These are phyloP conservation scores for Atrina japonica DNA, from an alignment of 2,888 invertebrate species.

Conservation along the genomic window DNA sequence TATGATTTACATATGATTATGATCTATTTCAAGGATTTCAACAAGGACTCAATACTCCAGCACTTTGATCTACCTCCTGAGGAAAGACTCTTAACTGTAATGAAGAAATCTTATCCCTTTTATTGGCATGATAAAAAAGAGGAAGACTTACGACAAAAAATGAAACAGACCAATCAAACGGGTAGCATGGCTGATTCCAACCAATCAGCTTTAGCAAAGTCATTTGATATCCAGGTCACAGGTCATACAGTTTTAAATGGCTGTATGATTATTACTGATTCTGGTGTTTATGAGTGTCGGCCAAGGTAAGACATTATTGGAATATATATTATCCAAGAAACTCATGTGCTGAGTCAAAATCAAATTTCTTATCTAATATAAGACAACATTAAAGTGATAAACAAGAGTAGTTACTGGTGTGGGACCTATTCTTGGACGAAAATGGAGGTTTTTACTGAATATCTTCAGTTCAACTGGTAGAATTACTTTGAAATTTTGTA, in stretches of 20 bases:
- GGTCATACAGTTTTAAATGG: conserved; percentile 77
- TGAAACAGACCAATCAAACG: conserved; percentile 30
- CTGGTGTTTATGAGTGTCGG: conserved; percentile 84
- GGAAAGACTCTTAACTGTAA: conserved; percentile 82
- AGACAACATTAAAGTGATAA: background rate
- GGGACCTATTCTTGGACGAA: too few species aligned
- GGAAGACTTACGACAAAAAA: conserved; percentile 46
- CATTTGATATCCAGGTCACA: conserved; percentile 64
- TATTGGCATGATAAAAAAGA: conserved; percentile 73
- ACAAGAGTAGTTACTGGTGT: too few species aligned
- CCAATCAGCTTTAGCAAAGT: conserved; percentile 35
- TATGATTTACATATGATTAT: too few species aligned
- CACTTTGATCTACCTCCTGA: conserved; percentile 83
- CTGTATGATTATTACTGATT: conserved; percentile 85
- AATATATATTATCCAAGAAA: too few species aligned
- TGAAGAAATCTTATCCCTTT: conserved; percentile 81
- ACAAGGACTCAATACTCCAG: conserved; percentile 84
- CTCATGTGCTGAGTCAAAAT: background rate
- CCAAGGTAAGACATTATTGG: conserved; percentile 82
- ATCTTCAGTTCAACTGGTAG: too few species aligned
- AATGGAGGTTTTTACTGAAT: too few species aligned
- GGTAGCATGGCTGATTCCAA: conserved; percentile 29
- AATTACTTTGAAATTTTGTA: too few species aligned
- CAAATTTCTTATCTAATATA: background rate
- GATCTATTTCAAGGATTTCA: conserved; percentile 83